A percentile compares a stretch with the other conserved stretches of the same genome.
phyloP scores from a whole-genome alignment of 2,113 vertebrate species.

The Dromiciops gliroides region DNA sequence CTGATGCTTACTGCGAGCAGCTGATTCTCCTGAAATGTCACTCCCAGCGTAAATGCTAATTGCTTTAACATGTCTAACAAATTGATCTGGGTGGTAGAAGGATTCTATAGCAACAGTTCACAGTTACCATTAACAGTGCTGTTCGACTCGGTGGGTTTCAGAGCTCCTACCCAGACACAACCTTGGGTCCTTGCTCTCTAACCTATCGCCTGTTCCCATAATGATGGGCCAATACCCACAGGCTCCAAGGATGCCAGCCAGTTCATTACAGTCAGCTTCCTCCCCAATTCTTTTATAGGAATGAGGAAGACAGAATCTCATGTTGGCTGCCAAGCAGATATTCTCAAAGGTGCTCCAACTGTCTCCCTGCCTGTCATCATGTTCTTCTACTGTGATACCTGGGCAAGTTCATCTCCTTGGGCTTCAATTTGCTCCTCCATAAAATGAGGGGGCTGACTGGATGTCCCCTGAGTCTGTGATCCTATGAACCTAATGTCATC shows the following conservation, averaged over 20 bases:
- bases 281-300: not conserved
- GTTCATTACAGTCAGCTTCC: not conserved
- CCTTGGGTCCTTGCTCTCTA: not conserved
- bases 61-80: constrained; percentile 57
- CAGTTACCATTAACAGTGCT: constrained; percentile 12
- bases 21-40: constrained; percentile 66
- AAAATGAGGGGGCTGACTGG: not conserved
- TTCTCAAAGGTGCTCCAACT: not conserved
- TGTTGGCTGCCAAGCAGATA: not conserved
- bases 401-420: not conserved
- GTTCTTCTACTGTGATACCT: not conserved
- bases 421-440: not conserved
- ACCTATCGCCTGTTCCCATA: not conserved
- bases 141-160: constrained; percentile 36
- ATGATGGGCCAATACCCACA: not conserved
- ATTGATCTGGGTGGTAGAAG: constrained; percentile 50
- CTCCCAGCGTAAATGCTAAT: constrained; percentile 65
- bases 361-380: not conserved
- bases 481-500: not conserved
- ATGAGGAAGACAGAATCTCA: not conserved
- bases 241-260: not conserved
- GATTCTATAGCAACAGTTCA: constrained; percentile 45
- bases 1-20: constrained; percentile 27
- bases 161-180: not conserved
- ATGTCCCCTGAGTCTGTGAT: not conserved